phyloP scores from a whole-genome alignment of 1,140 invertebrate genomes.

The Watersipora subatra region DNA sequence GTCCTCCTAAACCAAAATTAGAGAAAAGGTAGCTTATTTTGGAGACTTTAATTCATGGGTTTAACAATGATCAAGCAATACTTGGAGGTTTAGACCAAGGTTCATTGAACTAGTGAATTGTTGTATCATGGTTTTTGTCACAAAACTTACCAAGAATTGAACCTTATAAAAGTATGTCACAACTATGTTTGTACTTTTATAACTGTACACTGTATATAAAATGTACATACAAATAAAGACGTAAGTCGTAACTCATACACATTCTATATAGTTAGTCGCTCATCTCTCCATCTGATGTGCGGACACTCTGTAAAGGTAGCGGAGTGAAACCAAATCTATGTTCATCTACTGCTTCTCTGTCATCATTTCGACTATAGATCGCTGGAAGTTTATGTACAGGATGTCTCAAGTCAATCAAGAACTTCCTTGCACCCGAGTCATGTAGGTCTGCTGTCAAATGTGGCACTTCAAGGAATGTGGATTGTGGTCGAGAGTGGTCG shows the following conservation, averaged over 20 bases:
- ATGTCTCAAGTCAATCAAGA: background rate
- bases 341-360: background rate
- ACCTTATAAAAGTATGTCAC: too few species aligned
- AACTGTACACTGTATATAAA: too few species aligned
- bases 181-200: too few species aligned
- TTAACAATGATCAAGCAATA: too few species aligned
- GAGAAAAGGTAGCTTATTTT: slow-evolving; percentile 55
- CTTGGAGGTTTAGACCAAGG: too few species aligned
- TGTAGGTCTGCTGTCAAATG: background rate
- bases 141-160: too few species aligned
- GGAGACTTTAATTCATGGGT: too few species aligned
- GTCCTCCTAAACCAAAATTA: slow-evolving; percentile 87
- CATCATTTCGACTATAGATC: background rate
- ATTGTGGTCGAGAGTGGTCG: background rate
- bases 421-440: background rate
- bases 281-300: background rate
- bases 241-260: too few species aligned
- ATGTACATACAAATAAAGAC: too few species aligned
- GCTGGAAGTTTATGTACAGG: background rate
- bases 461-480: background rate
- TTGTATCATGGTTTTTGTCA: too few species aligned
- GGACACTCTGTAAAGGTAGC: background rate
- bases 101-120: too few species aligned
- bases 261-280: too few species aligned
- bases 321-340: background rate